Percentiles rank a stretch among this genome's conserved stretches.
phyloP scores from a whole-genome alignment of 2,888 invertebrate species.

The Poecilobothrus nobilitatus region DNA sequence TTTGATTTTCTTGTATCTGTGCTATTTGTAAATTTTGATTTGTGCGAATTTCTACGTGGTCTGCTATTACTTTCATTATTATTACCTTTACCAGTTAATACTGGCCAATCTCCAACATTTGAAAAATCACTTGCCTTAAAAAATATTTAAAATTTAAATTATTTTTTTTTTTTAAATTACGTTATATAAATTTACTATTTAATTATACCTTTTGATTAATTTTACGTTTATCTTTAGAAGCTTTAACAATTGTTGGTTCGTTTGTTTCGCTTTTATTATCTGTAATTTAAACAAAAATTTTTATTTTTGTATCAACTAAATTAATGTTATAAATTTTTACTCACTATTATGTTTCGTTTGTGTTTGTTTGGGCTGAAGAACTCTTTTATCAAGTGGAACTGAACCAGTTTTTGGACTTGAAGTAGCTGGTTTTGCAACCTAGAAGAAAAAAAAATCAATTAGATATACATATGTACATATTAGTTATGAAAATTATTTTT shows the following conservation, averaged over 20 bases:
- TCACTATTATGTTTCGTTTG: slow-evolving; percentile 44
- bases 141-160: slow-evolving; percentile 24
- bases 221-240: slow-evolving; percentile 46
- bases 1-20: slow-evolving; percentile 14
- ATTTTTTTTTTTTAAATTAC: background rate
- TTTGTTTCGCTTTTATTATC: slow-evolving; percentile 8
- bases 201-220: slow-evolving; percentile 51
- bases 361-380: slow-evolving; percentile 59
- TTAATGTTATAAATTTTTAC: slow-evolving; percentile 14
- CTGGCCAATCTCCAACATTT: slow-evolving; percentile 88
- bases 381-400: slow-evolving; percentile 54
- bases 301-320: slow-evolving; percentile 21
- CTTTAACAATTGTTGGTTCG: slow-evolving; percentile 46
- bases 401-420: slow-evolving; percentile 35
- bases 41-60: slow-evolving; percentile 21
- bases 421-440: slow-evolving; percentile 43
- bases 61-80: slow-evolving; percentile 42
- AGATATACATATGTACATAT: too few species aligned
- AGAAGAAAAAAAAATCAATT: slow-evolving; percentile 21
- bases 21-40: slow-evolving; percentile 18
- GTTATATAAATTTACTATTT: background rate
- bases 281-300: slow-evolving; percentile 29
- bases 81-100: slow-evolving; percentile 59
- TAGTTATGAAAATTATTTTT: too few species aligned
- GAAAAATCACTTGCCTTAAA: slow-evolving; percentile 77